Conservation (phyloP, 2,888 invertebrate species). For the Rhingia campestris region DNA sequence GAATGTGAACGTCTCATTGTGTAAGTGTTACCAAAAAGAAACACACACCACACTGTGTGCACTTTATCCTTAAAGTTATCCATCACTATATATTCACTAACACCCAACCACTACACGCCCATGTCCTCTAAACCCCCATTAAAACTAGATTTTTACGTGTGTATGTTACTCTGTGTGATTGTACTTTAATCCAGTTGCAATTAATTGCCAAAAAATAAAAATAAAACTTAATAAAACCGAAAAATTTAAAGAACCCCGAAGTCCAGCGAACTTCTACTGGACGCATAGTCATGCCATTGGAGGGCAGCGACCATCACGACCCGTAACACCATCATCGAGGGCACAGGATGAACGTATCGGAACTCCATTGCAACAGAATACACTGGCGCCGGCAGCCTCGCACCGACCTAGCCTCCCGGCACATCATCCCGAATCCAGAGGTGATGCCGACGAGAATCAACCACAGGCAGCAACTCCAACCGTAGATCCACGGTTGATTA, state of each 20-base stretch:
- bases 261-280: slow-evolving; percentile 86
- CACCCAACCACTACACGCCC: slow-evolving; percentile 23
- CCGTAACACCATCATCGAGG: slow-evolving; percentile 82
- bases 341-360: slow-evolving; percentile 81
- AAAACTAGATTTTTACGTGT: slow-evolving; percentile 42
- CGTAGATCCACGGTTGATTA: slow-evolving; percentile 80
- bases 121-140: slow-evolving; percentile 12
- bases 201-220: slow-evolving; percentile 31
- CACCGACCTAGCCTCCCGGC: slow-evolving; percentile 84
- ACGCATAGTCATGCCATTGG: slow-evolving; percentile 90
- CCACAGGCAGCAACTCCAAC: slow-evolving; percentile 47
- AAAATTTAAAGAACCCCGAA: slow-evolving; percentile 79
- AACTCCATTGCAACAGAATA: slow-evolving; percentile 84
- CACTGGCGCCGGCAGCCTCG: slow-evolving; percentile 84
- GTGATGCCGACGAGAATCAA: slow-evolving; percentile 60
- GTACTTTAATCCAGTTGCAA: slow-evolving; percentile 32
- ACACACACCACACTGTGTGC: slow-evolving; percentile 33
- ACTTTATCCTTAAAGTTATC: slow-evolving; percentile 29
- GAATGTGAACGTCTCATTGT: slow-evolving; percentile 98
- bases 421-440: slow-evolving; percentile 78
- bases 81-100: slow-evolving; percentile 6
- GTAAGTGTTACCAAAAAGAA: slow-evolving; percentile 88
- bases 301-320: slow-evolving; percentile 85
- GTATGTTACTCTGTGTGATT: slow-evolving; percentile 47
- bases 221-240: slow-evolving; percentile 38